Evolutionary conservation across 2,888 invertebrate genomes (phyloP).

Genomic region (Apodemia mormo): DNA sequence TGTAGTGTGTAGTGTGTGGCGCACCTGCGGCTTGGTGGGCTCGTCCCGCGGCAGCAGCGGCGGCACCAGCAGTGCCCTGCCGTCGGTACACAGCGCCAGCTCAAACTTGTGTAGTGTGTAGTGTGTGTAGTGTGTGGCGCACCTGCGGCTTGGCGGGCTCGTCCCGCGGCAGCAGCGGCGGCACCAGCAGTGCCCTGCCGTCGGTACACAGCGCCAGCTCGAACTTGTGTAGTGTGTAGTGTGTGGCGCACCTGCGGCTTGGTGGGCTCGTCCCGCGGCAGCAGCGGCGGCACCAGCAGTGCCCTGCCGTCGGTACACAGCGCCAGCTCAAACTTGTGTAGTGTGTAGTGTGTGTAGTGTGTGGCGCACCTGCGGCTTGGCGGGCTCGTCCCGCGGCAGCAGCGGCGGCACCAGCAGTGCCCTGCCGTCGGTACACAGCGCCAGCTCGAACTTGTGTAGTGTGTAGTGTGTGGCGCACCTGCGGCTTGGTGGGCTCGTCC

Average conservation of each 20-base stretch:
- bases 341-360: too few species aligned
- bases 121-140: too few species aligned
- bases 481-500: conserved; percentile 51
- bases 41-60: conserved; percentile 89
- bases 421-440: too few species aligned
- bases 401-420: too few species aligned
- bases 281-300: conserved; percentile 91
- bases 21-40: conserved; percentile 52
- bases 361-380: too few species aligned
- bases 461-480: conserved; percentile 39
- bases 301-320: conserved; percentile 91
- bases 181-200: too few species aligned
- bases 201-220: too few species aligned
- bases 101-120: too few species aligned
- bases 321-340: conserved; percentile 91
- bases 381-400: too few species aligned
- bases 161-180: too few species aligned
- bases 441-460: background rate
- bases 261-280: conserved; percentile 84
- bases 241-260: conserved; percentile 48
- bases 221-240: background rate
- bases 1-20: background rate
- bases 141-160: too few species aligned
- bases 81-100: conserved; percentile 95
- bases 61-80: conserved; percentile 94